Evolutionary conservation across 2,888 invertebrate species (phyloP).

Genomic region (Drosophila subsilvestris): DNA sequence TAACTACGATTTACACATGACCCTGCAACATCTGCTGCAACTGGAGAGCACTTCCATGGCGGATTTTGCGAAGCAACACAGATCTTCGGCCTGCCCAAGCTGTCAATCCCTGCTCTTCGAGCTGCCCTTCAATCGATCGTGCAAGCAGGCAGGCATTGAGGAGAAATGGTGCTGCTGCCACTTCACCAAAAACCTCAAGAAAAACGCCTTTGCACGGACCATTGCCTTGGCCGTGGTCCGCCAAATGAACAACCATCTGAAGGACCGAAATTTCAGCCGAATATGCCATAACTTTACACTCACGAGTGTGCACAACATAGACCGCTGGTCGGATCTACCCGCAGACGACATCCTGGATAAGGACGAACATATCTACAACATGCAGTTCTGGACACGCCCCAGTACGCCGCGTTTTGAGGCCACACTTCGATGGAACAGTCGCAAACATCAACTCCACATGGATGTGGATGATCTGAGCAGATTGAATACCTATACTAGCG

Average conservation of each 20-base stretch:
- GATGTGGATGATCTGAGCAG: conserved; percentile 86
- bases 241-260: conserved; percentile 35
- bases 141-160: conserved; percentile 56
- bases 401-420: conserved; percentile 34
- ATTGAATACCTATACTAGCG: conserved; percentile 84
- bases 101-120: conserved; percentile 87
- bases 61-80: conserved; percentile 49
- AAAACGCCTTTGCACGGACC: neutral
- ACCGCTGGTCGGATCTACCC: conserved; percentile 18
- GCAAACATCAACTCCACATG: neutral
- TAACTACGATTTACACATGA: conserved; percentile 90
- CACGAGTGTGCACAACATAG: neutral
- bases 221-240: conserved; percentile 22
- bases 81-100: conserved; percentile 86
- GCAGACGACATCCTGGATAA: neutral
- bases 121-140: conserved; percentile 81
- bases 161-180: conserved; percentile 78
- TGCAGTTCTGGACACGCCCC: conserved; percentile 18
- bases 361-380: conserved; percentile 17
- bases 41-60: conserved; percentile 82
- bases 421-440: conserved; percentile 36
- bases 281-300: conserved; percentile 31
- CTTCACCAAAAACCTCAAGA: conserved; percentile 82
- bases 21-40: conserved; percentile 87
- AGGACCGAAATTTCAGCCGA: neutral